phyloP scores from a whole-genome alignment of 2,113 vertebrate genomes.

The Zingel zingel region DNA sequence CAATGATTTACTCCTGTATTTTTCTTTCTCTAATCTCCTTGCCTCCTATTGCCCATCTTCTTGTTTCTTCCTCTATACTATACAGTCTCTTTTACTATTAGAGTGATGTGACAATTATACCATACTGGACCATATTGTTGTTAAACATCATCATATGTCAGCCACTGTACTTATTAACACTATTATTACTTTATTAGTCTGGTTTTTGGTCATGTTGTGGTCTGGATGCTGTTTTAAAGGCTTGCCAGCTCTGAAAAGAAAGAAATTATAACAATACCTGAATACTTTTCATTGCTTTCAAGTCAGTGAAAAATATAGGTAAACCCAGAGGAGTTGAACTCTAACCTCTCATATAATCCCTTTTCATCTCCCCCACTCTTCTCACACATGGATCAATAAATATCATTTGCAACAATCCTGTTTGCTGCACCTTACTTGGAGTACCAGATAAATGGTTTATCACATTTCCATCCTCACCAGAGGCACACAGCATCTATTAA shows the following conservation, averaged over 20 bases:
- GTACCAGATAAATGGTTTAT: slow-evolving; percentile 6
- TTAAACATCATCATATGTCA: slow-evolving; percentile 1
- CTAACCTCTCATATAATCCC: slow-evolving; percentile 24
- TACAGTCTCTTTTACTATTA: not conserved
- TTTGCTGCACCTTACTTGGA: slow-evolving; percentile 18
- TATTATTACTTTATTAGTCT: not conserved
- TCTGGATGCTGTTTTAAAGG: not conserved
- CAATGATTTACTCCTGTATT: not conserved
- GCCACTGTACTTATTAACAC: not conserved
- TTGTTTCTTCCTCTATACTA: not conserved
- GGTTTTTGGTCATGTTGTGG: not conserved
- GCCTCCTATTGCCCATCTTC: not conserved
- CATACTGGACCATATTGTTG: not conserved
- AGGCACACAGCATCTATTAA: not conserved
- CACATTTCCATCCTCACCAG: not conserved
- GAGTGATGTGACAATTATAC: not conserved
- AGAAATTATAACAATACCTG: not conserved
- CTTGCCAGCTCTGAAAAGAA: not conserved
- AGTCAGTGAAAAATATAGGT: slow-evolving; percentile 5
- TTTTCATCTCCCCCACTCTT: not conserved
- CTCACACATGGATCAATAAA: slow-evolving; percentile 41
- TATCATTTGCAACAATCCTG: slow-evolving; percentile 41
- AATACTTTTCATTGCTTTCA: not conserved
- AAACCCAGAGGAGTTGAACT: slow-evolving; percentile 24
- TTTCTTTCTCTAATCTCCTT: not conserved